Evolutionary conservation across 2,888 invertebrate genomes (phyloP).

Genomic region (Gibbula magus): DNA sequence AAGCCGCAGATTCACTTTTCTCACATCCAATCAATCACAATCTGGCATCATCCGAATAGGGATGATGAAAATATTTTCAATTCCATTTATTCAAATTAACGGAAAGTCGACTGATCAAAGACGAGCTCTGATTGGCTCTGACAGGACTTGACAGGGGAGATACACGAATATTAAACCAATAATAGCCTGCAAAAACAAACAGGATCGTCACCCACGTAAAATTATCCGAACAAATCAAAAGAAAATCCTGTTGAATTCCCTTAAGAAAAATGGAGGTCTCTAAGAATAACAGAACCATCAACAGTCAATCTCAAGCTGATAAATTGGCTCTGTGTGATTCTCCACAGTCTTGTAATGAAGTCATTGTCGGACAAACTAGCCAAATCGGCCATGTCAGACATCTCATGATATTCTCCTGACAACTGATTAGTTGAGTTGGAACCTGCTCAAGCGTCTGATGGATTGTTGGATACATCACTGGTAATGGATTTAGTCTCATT

Average conservation of each 20-base stretch:
- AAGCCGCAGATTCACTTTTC: too few species aligned
- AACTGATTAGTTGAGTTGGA: not conserved
- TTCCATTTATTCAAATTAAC: not conserved
- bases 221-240: not conserved
- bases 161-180: conserved; percentile 12
- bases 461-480: too few species aligned
- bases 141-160: not conserved
- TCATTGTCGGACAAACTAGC: not conserved
- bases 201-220: not conserved
- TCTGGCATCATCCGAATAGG: not conserved
- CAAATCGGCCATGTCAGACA: conserved; percentile 4
- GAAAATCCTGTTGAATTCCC: not conserved
- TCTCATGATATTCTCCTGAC: not conserved
- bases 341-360: not conserved
- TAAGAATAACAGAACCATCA: not conserved
- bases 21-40: not conserved
- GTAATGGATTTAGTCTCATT: too few species aligned
- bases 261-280: not conserved
- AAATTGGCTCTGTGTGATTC: conserved; percentile 13
- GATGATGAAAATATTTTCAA: not conserved
- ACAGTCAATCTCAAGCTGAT: not conserved
- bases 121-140: not conserved
- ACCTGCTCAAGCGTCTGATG: too few species aligned
- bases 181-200: conserved; percentile 4
- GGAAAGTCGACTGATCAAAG: not conserved